These are phyloP conservation scores for Podargus strigoides DNA, from an alignment of 2,797 vertebrate species.

Conservation along the genomic window DNA sequence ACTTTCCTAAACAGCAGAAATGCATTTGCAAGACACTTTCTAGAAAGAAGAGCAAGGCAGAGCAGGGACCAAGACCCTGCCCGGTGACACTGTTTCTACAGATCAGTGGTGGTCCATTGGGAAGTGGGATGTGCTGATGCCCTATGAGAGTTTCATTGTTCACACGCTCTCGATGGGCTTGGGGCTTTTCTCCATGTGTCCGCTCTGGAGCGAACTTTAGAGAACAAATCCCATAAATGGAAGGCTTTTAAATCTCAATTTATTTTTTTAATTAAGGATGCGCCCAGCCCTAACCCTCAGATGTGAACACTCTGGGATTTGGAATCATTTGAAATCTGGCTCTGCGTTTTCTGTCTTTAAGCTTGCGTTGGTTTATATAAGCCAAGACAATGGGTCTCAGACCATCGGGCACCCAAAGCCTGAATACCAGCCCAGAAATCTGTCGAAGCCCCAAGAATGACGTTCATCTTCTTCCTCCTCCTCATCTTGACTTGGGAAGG, in stretches of 20 bases:
- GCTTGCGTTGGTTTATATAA: neutral
- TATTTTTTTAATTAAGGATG: neutral
- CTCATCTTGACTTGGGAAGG: neutral
- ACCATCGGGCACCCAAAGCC: neutral
- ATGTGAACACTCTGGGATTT: neutral
- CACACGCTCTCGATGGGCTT: accelerated
- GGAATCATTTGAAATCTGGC: neutral
- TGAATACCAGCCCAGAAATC: neutral
- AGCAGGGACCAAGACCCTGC: neutral
- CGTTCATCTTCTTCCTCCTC: neutral
- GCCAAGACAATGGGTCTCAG: neutral
- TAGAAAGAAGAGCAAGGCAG: neutral
- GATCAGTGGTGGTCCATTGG: neutral
- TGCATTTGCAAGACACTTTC: neutral
- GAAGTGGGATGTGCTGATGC: neutral
- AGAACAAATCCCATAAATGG: neutral
- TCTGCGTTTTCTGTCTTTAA: neutral
- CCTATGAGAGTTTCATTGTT: neutral
- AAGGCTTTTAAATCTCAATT: neutral
- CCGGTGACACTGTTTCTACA: neutral
- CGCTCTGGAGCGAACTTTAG: neutral
- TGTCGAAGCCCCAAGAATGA: neutral
- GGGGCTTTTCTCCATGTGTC: accelerated
- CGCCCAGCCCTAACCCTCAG: neutral
- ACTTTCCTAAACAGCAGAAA: neutral